phyloP scores from a whole-genome alignment of 2,797 vertebrate species.

The Oryzias dopingdopingensis region DNA sequence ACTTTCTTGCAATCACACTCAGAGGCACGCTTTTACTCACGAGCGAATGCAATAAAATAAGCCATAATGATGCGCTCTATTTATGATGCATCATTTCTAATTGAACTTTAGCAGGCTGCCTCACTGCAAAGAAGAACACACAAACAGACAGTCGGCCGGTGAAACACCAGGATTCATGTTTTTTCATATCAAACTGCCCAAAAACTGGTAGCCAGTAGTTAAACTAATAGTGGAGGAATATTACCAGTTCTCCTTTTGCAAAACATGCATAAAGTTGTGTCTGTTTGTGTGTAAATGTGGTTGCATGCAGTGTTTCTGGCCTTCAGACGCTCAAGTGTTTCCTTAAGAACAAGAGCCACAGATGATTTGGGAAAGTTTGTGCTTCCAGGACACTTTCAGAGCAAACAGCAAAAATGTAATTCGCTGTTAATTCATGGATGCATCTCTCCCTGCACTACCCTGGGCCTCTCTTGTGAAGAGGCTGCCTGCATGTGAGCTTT shows the following conservation, averaged over 20 bases:
- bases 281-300: no score
- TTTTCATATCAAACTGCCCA: not conserved
- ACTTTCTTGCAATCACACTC: conserved; percentile 33
- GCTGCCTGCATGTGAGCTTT: conserved; percentile 42
- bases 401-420: not conserved
- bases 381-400: no score
- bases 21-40: conserved; percentile 18
- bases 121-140: conserved; percentile 16
- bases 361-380: no score
- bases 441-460: conserved; percentile 30
- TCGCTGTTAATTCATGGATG: conserved; percentile 3
- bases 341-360: no score
- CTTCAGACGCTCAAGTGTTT: no score
- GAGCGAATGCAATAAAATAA: conserved; percentile 23
- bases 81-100: conserved; percentile 45
- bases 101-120: conserved; percentile 21
- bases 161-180: conserved; percentile 18
- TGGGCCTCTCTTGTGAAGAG: conserved; percentile 67
- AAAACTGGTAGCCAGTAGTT: no score
- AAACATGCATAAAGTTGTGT: no score
- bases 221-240: no score
- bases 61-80: conserved; percentile 41
- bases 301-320: no score
- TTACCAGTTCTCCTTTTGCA: no score
- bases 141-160: conserved; percentile 12